phyloP scores from a whole-genome alignment of 53 echinoderm and acorn worm species.

The Crossaster papposus region DNA sequence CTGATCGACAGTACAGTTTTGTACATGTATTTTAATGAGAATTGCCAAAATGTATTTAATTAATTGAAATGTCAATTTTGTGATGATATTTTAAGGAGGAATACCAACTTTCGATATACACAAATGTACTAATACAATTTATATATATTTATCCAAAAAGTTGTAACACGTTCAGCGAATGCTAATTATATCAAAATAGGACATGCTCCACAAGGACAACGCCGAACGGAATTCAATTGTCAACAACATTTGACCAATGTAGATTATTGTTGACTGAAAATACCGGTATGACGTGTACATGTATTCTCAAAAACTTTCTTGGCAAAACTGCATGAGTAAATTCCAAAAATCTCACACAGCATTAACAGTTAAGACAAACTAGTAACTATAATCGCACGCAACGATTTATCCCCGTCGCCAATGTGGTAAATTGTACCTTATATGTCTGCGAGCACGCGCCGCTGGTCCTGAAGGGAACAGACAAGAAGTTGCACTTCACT shows the following conservation, averaged over 20 bases:
- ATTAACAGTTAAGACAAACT: neutral
- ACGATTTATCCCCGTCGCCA: constrained; percentile 16
- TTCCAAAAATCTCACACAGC: neutral
- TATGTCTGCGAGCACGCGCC: neutral
- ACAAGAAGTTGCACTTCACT: neutral
- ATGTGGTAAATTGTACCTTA: neutral
- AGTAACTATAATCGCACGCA: neutral
- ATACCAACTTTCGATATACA: neutral
- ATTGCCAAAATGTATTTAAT: no score
- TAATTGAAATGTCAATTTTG: neutral
- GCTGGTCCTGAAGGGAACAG: neutral
- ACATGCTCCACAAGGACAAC: neutral
- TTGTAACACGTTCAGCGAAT: neutral
- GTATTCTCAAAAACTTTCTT: no score
- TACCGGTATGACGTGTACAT: no score
- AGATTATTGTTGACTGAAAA: neutral
- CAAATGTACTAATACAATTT: neutral
- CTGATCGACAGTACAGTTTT: constrained; percentile 19
- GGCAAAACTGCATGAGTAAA: neutral
- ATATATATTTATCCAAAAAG: neutral
- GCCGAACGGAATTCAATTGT: neutral
- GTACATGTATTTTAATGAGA: neutral
- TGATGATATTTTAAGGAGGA: neutral
- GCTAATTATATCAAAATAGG: neutral
- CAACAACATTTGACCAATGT: neutral